These are phyloP conservation scores for Phalacrocorax aristotelis DNA, from an alignment of 2,113 vertebrate species.

Conservation along the genomic window DNA sequence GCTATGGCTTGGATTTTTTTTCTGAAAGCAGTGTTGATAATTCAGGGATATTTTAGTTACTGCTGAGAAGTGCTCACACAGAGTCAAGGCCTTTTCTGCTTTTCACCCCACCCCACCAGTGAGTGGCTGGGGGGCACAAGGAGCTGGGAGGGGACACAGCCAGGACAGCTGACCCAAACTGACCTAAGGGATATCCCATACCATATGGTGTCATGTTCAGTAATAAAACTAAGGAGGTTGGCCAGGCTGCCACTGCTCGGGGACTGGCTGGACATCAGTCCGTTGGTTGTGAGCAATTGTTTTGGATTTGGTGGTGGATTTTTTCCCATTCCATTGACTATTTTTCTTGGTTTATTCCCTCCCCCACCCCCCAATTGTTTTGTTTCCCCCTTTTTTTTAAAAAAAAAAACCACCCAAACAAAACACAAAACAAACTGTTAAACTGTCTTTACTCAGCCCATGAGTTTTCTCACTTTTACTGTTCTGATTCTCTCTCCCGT, in stretches of 20 bases:
- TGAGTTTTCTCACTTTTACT: not conserved
- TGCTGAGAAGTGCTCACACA: not conserved
- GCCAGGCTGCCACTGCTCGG: fast-evolving
- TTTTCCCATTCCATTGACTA: no score
- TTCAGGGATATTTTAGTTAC: fast-evolving
- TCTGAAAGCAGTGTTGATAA: not conserved
- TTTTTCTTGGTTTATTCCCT: not conserved
- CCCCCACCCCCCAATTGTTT: no score
- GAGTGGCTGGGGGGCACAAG: not conserved
- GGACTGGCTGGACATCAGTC: no score
- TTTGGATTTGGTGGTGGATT: not conserved
- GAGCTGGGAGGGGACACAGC: not conserved
- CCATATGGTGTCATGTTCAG: fast-evolving
- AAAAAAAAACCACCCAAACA: no score
- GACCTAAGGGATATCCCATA: not conserved
- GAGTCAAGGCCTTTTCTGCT: not conserved
- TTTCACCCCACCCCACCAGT: fast-evolving
- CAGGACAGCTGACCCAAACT: not conserved
- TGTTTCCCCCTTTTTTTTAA: no score
- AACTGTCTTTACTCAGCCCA: not conserved
- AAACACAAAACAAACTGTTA: not conserved
- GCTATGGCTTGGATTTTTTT: not conserved
- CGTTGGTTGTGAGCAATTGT: fast-evolving
- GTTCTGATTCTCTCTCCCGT: not conserved
- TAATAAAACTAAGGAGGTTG: not conserved